Percentiles rank a stretch among this genome's conserved stretches.
These are phyloP conservation scores for Boloria selene DNA, from an alignment of 2,888 invertebrate genomes.

Conservation along the genomic window DNA sequence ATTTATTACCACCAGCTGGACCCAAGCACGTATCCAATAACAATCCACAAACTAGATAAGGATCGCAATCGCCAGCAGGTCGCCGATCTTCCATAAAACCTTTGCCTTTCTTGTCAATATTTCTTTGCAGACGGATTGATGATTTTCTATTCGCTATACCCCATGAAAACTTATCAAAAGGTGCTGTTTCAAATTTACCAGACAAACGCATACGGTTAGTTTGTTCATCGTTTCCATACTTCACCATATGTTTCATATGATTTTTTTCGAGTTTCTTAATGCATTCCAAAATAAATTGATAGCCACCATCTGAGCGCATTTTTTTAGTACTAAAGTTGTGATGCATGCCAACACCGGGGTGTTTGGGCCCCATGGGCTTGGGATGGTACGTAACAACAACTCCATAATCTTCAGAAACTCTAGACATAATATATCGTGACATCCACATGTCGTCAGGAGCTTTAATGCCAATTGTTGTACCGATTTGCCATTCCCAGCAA, in stretches of 20 bases:
- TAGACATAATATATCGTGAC: slow-evolving; percentile 89
- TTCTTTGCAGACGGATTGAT: slow-evolving; percentile 95
- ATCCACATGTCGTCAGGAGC: slow-evolving; percentile 94
- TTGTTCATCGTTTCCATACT: slow-evolving; percentile 94
- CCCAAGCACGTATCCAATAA: slow-evolving; percentile 69
- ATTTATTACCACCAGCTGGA: slow-evolving; percentile 37
- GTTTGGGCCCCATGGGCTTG: slow-evolving; percentile 91
- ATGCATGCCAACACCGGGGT: slow-evolving; percentile 93
- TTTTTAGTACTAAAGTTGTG: slow-evolving; percentile 93
- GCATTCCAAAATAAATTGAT: slow-evolving; percentile 89
- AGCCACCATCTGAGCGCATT: slow-evolving; percentile 92
- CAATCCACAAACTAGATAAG: slow-evolving; percentile 85
- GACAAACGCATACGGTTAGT: slow-evolving; percentile 97
- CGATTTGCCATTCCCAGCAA: slow-evolving; percentile 95
- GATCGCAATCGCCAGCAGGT: slow-evolving; percentile 95
- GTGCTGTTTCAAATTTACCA: slow-evolving; percentile 96
- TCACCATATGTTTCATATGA: slow-evolving; percentile 94
- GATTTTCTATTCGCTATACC: slow-evolving; percentile 96
- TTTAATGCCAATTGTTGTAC: slow-evolving; percentile 92
- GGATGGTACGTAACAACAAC: slow-evolving; percentile 86
- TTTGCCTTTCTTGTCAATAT: slow-evolving; percentile 92
- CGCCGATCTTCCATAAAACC: slow-evolving; percentile 97
- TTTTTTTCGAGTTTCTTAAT: slow-evolving; percentile 94
- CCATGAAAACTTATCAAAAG: slow-evolving; percentile 94
- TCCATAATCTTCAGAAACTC: slow-evolving; percentile 94